Evolutionary conservation across 1,140 invertebrate species (phyloP).

Genomic region (Neotoxoptera formosana): DNA sequence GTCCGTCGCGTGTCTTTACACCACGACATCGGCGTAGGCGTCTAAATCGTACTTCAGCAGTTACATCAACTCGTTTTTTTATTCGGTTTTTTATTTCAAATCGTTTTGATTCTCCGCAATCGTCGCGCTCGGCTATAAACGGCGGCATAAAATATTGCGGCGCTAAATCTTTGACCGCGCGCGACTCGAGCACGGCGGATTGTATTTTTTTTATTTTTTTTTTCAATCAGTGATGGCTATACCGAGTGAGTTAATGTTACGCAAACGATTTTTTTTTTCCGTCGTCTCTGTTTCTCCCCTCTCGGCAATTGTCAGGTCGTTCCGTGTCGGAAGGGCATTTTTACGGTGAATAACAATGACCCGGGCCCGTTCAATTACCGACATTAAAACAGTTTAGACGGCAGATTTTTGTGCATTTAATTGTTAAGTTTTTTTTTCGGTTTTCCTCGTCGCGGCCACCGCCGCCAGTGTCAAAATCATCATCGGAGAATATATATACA

Average conservation of each 20-base stretch:
- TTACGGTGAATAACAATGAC: slow-evolving; percentile 57
- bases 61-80: background rate
- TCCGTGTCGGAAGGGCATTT: slow-evolving; percentile 49
- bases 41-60: no score
- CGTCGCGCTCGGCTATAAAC: background rate
- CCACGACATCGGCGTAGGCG: no score
- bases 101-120: background rate
- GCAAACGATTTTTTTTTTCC: slow-evolving; percentile 20
- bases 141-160: background rate
- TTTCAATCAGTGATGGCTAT: slow-evolving; percentile 28
- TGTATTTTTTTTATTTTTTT: no score
- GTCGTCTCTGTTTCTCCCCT: background rate
- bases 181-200: no score
- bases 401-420: slow-evolving; percentile 55
- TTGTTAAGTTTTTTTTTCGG: slow-evolving; percentile 31
- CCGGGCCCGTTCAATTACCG: slow-evolving; percentile 48
- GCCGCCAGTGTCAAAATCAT: slow-evolving; percentile 53
- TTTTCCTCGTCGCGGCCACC: background rate
- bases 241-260: slow-evolving; percentile 29
- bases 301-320: slow-evolving; percentile 30
- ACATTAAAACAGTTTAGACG: slow-evolving; percentile 56
- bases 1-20: background rate
- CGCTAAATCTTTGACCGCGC: background rate
- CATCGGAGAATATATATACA: background rate
- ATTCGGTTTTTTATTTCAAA: background rate